These are phyloP conservation scores for Phragmatobia fuliginosa DNA, from an alignment of 2,888 invertebrate species.

Conservation along the genomic window DNA sequence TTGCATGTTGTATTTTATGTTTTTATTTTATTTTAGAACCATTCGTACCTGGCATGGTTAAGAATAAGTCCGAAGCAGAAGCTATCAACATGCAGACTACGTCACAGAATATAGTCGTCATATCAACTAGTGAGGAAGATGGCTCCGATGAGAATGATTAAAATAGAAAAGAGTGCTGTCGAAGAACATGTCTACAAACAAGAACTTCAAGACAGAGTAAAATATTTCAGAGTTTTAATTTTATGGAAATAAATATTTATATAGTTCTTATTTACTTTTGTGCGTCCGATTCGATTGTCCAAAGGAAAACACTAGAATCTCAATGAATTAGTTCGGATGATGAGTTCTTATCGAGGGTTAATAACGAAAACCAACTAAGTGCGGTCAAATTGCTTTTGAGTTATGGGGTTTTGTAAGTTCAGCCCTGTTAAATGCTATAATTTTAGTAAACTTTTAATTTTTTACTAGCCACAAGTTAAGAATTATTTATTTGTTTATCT, in stretches of 20 bases:
- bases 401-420: too few species aligned
- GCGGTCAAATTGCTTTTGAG: too few species aligned
- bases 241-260: neutral
- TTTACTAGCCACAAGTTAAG: too few species aligned
- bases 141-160: neutral
- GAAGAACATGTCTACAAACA: neutral
- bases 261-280: neutral
- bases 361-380: too few species aligned
- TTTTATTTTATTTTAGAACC: constrained; percentile 35
- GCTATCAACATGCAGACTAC: neutral
- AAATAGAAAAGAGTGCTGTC: neutral
- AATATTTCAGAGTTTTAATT: neutral
- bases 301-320: too few species aligned
- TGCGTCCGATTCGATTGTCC: too few species aligned
- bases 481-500: too few species aligned
- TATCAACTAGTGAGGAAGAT: neutral
- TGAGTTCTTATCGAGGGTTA: neutral
- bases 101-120: neutral
- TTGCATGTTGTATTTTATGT: neutral
- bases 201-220: neutral
- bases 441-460: too few species aligned
- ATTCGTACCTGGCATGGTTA: constrained; percentile 26
- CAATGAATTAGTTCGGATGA: neutral
- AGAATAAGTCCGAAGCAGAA: neutral
- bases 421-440: too few species aligned